Conservation (phyloP, 2,113 vertebrate species). For the Brevimyrus niger region DNA sequence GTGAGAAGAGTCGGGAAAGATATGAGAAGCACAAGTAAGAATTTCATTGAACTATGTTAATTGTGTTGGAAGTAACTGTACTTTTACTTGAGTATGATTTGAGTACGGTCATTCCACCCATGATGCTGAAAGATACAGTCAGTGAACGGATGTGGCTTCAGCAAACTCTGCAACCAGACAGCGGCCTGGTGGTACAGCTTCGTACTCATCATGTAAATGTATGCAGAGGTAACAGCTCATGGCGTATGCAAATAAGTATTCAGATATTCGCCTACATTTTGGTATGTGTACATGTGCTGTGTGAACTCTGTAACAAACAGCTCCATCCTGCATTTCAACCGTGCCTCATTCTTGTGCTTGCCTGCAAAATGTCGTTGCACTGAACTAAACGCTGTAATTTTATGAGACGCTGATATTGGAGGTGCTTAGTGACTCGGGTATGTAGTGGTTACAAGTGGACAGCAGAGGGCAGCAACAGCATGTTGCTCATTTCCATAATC, state of each 20-base stretch:
- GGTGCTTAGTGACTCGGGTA: background rate
- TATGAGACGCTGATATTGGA: background rate
- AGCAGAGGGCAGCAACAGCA: constrained; percentile 1
- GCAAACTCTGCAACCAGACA: background rate
- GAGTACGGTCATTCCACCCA: background rate
- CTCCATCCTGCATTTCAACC: background rate
- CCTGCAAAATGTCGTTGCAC: background rate
- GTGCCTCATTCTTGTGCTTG: background rate
- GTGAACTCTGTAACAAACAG: background rate
- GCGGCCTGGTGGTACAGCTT: background rate
- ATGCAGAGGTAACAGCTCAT: background rate
- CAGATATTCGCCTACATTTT: background rate
- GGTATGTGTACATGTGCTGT: background rate
- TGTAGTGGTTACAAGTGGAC: background rate
- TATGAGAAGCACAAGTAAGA: background rate
- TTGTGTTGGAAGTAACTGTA: background rate
- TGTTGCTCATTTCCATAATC: background rate
- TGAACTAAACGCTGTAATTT: background rate
- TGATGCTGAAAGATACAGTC: background rate
- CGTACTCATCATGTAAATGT: background rate
- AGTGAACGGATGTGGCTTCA: background rate
- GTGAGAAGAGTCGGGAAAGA: background rate
- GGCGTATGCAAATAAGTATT: background rate
- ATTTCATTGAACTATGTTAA: background rate
- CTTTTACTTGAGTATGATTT: background rate